A percentile compares a stretch with the other conserved stretches of the same genome.
Conservation (phyloP, 2,888 invertebrate species). For the Spodoptera littoralis region DNA sequence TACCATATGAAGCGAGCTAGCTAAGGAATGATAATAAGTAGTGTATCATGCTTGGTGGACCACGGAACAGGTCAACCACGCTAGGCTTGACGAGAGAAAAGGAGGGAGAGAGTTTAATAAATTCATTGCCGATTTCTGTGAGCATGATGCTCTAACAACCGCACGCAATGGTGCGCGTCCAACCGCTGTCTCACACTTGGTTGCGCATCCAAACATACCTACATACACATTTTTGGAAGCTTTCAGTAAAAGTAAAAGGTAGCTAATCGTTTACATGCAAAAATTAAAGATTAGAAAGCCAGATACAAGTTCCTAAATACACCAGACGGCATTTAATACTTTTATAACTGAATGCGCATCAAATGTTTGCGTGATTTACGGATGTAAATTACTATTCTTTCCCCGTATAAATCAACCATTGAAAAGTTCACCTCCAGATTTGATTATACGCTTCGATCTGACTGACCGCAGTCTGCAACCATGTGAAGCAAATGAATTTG, state of each 20-base stretch:
- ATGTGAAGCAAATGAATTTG: constrained; percentile 54
- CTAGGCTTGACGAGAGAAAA: constrained; percentile 59
- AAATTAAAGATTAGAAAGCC: constrained; percentile 41
- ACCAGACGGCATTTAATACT: constrained; percentile 28
- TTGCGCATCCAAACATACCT: constrained; percentile 67
- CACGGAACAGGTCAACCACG: constrained; percentile 51
- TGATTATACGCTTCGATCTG: constrained; percentile 44
- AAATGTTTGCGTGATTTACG: constrained; percentile 39
- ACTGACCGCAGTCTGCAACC: constrained; percentile 46
- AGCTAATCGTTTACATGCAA: constrained; percentile 12
- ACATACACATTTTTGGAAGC: constrained; percentile 30
- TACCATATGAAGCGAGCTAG: constrained; percentile 24
- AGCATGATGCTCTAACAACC: constrained; percentile 58
- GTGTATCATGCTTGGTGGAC: constrained; percentile 53
- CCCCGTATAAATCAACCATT: constrained; percentile 35
- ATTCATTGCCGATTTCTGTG: constrained; percentile 65
- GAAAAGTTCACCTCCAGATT: constrained; percentile 50
- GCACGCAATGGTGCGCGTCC: constrained; percentile 78
- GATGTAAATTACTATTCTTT: constrained; percentile 29
- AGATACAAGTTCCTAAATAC: constrained; percentile 18
- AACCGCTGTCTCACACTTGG: constrained; percentile 77
- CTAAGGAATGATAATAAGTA: constrained; percentile 50
- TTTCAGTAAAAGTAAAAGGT: constrained; percentile 27
- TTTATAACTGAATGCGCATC: constrained; percentile 32
- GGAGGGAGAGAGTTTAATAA: constrained; percentile 64